A percentile compares a stretch with the other conserved stretches of the same genome.
These are phyloP conservation scores for Tylochromis polylepis DNA, from an alignment of 2,113 vertebrate species.

Conservation along the genomic window DNA sequence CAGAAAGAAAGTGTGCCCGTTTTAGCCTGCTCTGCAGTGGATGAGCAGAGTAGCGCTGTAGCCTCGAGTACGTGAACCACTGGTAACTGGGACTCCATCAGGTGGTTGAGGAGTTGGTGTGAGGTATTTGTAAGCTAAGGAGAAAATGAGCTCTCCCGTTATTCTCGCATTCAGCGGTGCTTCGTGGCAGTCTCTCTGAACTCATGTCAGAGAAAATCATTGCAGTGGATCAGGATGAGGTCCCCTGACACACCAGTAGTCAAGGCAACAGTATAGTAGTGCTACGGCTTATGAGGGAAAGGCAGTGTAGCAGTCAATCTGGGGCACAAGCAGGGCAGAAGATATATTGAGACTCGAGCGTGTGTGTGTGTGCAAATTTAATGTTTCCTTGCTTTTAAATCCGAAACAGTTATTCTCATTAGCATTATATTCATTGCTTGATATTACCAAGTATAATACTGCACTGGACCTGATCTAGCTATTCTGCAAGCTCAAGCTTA, in stretches of 20 bases:
- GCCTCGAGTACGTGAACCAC: not conserved
- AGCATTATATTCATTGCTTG: not conserved
- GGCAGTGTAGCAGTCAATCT: constrained; percentile 36
- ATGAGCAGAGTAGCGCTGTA: not conserved
- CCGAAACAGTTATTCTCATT: not conserved
- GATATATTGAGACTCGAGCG: not conserved
- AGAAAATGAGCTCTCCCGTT: constrained; percentile 19
- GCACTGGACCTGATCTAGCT: not conserved
- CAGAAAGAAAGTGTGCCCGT: not conserved
- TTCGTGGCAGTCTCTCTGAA: constrained; percentile 32
- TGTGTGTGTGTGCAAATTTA: not conserved
- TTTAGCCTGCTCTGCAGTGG: not conserved
- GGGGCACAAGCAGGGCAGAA: constrained; percentile 26
- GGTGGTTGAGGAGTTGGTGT: constrained; percentile 9
- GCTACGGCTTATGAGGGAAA: constrained; percentile 34
- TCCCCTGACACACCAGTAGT: constrained; percentile 66
- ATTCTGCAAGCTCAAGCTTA: not conserved
- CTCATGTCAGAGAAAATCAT: constrained; percentile 52
- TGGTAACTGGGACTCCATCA: not conserved
- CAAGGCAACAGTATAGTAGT: constrained; percentile 63
- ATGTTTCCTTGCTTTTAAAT: not conserved
- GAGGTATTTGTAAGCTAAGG: not conserved
- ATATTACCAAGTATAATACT: not conserved
- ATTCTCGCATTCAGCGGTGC: constrained; percentile 12
- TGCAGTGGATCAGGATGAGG: constrained; percentile 34